Evolutionary conservation across 2,888 invertebrate species (phyloP).

Genomic region (Lypha dubia): DNA sequence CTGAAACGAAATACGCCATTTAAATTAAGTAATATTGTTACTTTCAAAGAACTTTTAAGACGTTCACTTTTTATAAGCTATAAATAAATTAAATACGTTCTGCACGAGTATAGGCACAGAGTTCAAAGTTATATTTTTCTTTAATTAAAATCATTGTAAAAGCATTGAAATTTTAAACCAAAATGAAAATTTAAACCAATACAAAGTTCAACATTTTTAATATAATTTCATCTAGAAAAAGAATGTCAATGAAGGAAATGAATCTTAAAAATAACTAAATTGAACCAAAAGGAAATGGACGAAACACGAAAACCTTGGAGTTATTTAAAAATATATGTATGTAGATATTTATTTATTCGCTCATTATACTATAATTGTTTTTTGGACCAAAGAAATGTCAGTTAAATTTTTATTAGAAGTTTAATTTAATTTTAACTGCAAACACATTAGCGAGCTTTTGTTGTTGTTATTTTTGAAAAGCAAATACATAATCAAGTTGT

Average conservation of each 20-base stretch:
- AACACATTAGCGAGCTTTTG: not conserved
- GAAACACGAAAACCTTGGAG: too few relatives aligned
- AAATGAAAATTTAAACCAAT: not conserved
- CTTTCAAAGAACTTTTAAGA: not conserved
- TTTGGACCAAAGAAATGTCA: not conserved
- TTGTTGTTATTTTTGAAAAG: not conserved
- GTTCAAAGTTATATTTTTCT: not conserved
- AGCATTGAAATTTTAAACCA: not conserved
- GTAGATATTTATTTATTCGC: not conserved
- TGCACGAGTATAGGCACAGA: not conserved
- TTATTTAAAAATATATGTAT: too few relatives aligned
- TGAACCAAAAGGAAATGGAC: too few relatives aligned
- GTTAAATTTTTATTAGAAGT: not conserved
- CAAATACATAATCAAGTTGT: not conserved
- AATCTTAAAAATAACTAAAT: too few relatives aligned
- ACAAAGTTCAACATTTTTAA: too few relatives aligned
- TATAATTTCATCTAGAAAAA: too few relatives aligned
- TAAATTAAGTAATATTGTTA: too few relatives aligned
- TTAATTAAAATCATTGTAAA: conserved; percentile 6
- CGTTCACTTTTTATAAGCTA: not conserved
- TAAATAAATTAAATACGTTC: not conserved
- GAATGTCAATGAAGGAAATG: too few relatives aligned
- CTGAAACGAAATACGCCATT: too few relatives aligned
- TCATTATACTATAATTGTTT: not conserved
- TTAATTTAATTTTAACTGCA: not conserved